Evolutionary conservation across 1,140 invertebrate species (phyloP).

Genomic region (Apis dorsata): DNA sequence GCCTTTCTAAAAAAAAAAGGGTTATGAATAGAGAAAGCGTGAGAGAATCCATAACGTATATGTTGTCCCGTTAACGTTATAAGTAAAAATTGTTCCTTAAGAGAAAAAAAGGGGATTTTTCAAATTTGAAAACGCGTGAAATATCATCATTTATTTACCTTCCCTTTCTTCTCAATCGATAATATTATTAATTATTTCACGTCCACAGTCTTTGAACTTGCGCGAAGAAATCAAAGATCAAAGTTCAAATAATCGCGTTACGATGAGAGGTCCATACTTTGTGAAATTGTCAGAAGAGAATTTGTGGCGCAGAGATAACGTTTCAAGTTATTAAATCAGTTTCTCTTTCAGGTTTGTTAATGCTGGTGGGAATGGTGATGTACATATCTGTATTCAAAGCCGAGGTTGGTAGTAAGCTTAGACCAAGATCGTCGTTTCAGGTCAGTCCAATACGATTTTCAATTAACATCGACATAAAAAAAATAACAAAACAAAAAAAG

Average conservation of each 20-base stretch:
- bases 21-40: not conserved
- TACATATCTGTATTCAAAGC: slow-evolving; percentile 96
- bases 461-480: too few relatives aligned
- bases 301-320: slow-evolving; percentile 17
- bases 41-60: not conserved
- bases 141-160: too few relatives aligned
- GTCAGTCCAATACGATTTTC: slow-evolving; percentile 52
- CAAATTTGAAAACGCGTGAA: too few relatives aligned
- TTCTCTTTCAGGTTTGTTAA: slow-evolving; percentile 87
- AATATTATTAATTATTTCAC: too few relatives aligned
- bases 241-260: slow-evolving; percentile 38
- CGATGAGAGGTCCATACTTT: not conserved
- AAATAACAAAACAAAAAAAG: not conserved
- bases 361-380: slow-evolving; percentile 93
- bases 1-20: not conserved
- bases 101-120: too few relatives aligned
- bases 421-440: slow-evolving; percentile 85
- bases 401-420: slow-evolving; percentile 91
- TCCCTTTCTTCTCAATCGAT: too few relatives aligned
- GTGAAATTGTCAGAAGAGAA: slow-evolving; percentile 30
- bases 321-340: slow-evolving; percentile 27
- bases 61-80: too few relatives aligned
- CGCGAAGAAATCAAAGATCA: not conserved
- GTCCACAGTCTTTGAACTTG: not conserved
- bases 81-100: too few relatives aligned